Percentiles rank a stretch among this genome's conserved stretches.
phyloP scores from a whole-genome alignment of 1,140 invertebrate genomes.

The Cyclargus thomasi region DNA sequence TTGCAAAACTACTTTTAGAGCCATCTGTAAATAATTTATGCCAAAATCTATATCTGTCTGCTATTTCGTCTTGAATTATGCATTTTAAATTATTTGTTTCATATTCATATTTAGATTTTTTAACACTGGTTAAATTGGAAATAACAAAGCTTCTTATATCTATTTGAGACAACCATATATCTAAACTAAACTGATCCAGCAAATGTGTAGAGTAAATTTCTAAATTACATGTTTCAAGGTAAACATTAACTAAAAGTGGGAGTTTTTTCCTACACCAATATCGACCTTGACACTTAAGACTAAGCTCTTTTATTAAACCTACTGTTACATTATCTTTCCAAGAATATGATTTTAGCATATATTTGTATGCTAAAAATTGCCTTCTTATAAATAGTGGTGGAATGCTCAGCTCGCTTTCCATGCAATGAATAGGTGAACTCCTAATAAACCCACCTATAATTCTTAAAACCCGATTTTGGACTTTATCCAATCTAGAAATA shows the following conservation, averaged over 20 bases:
- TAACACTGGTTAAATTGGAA: no score
- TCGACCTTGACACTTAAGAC: background rate
- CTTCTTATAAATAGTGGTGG: conserved; percentile 5
- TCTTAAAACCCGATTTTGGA: conserved; percentile 13
- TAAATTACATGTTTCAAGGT: no score
- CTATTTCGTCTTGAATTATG: no score
- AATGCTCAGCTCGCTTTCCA: conserved; percentile 13
- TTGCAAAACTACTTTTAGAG: no score
- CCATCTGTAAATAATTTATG: no score
- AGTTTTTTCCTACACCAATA: conserved; percentile 4
- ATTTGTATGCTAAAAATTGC: conserved; percentile 7
- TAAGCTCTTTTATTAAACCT: background rate
- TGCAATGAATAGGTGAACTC: conserved; percentile 6
- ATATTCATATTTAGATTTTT: no score
- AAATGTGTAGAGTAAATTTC: no score
- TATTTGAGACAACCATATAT: no score
- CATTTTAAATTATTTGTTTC: no score
- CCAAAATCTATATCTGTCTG: no score
- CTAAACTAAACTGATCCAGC: no score
- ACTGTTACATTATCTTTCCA: conserved; percentile 1
- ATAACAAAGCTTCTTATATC: no score
- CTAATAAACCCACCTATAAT: conserved; percentile 1
- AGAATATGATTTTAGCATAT: conserved; percentile 8
- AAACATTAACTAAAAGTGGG: conserved; percentile 1
- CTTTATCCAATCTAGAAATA: conserved; percentile 2